Conservation (phyloP, 2,888 invertebrate species). For the Patella pellucida region DNA sequence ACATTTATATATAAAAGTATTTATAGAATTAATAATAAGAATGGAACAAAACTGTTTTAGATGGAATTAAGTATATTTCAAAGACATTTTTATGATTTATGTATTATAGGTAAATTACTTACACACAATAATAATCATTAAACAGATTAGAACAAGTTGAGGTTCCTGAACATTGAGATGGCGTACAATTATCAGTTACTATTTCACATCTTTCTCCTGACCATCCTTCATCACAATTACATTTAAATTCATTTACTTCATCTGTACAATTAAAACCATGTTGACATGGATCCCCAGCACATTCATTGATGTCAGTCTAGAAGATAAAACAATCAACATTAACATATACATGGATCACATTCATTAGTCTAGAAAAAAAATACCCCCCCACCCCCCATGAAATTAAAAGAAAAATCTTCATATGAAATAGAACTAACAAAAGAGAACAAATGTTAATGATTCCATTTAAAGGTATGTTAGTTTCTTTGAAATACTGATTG, state of each 20-base stretch:
- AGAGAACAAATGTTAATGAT: no score
- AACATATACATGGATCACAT: no score
- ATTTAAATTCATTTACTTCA: slow-evolving; percentile 33
- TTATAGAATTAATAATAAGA: no score
- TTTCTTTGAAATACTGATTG: no score
- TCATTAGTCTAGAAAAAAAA: no score
- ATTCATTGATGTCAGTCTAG: slow-evolving; percentile 83
- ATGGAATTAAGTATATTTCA: background rate
- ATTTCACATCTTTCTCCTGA: slow-evolving; percentile 43
- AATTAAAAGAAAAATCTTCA: no score
- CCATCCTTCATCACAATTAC: slow-evolving; percentile 48
- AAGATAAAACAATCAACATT: slow-evolving; percentile 11
- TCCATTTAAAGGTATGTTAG: no score
- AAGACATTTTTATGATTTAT: background rate
- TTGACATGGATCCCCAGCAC: slow-evolving; percentile 93
- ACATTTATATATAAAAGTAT: no score
- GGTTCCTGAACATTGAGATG: slow-evolving; percentile 23
- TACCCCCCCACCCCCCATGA: no score
- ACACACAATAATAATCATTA: slow-evolving; percentile 55
- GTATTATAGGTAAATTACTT: slow-evolving; percentile 30
- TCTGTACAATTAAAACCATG: slow-evolving; percentile 84
- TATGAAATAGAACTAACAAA: no score
- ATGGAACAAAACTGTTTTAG: no score
- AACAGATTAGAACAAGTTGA: slow-evolving; percentile 44
- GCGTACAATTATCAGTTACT: slow-evolving; percentile 64